Percentiles rank a stretch among this genome's conserved stretches.
phyloP scores from a whole-genome alignment of 2,888 invertebrate species.

The Podotricha telesiphe region DNA sequence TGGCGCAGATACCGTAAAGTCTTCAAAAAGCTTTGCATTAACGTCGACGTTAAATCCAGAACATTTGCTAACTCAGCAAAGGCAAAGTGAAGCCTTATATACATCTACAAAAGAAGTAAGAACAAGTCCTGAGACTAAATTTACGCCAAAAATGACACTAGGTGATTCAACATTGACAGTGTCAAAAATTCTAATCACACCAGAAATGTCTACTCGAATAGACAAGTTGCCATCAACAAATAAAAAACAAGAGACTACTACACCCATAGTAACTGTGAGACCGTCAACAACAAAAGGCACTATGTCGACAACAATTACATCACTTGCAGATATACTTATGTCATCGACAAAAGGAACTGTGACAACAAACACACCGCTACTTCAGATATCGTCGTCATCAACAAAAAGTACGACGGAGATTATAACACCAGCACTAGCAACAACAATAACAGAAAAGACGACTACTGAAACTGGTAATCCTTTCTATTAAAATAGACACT shows the following conservation, averaged over 20 bases:
- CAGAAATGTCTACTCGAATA: background rate
- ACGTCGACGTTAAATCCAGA: background rate
- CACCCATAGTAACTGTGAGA: conserved; percentile 6
- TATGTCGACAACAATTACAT: background rate
- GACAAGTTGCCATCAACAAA: background rate
- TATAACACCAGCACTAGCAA: no score
- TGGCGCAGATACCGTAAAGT: background rate
- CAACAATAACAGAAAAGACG: conserved; percentile 14
- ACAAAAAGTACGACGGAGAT: conserved; percentile 2
- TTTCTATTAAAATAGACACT: conserved; percentile 28
- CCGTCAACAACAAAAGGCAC: background rate
- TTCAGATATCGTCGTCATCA: conserved; percentile 14
- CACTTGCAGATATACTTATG: conserved; percentile 16
- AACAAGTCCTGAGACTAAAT: background rate
- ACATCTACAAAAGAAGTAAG: background rate
- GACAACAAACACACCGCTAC: conserved; percentile 22
- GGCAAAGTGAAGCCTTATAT: background rate
- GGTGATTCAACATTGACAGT: background rate
- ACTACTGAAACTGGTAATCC: conserved; percentile 35
- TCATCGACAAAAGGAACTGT: conserved; percentile 10
- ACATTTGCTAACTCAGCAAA: background rate
- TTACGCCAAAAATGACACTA: background rate
- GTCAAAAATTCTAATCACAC: background rate
- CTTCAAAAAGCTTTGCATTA: background rate
- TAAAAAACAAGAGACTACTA: background rate